Evolutionary conservation across 1,140 invertebrate genomes (phyloP).

Genomic region (Drosophila saltans): DNA sequence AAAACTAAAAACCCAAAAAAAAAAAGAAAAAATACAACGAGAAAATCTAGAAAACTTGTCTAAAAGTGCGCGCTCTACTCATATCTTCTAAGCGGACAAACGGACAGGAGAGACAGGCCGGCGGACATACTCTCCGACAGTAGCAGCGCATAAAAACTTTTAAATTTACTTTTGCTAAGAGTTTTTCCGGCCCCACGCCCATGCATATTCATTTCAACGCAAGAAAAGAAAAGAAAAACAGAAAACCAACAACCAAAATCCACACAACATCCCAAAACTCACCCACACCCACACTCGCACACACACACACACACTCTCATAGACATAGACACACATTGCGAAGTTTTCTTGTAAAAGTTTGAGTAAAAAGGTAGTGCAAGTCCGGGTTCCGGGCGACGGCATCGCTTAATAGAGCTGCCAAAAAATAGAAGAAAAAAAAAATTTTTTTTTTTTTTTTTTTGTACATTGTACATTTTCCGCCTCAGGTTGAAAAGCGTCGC

Average conservation of each 20-base stretch:
- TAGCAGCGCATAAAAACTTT: slow-evolving; percentile 74
- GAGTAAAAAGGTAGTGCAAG: slow-evolving; percentile 14
- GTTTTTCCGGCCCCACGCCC: slow-evolving; percentile 55
- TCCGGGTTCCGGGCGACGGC: slow-evolving; percentile 37
- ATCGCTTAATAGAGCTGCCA: slow-evolving; percentile 78
- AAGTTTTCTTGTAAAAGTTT: slow-evolving; percentile 71
- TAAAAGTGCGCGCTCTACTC: slow-evolving; percentile 74
- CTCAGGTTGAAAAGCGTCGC: slow-evolving; percentile 60
- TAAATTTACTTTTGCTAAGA: slow-evolving; percentile 82
- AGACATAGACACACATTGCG: slow-evolving; percentile 10
- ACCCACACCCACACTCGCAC: slow-evolving; percentile 57
- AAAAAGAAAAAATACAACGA: slow-evolving; percentile 11
- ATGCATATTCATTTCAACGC: slow-evolving; percentile 75
- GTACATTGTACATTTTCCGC: slow-evolving; percentile 30
- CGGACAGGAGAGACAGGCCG: background rate
- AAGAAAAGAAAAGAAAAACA: background rate
- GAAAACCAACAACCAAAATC: slow-evolving; percentile 12
- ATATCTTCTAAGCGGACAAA: slow-evolving; percentile 47
- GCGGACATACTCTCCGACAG: slow-evolving; percentile 42
- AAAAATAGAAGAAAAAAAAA: slow-evolving; percentile 34
- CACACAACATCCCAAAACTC: background rate
- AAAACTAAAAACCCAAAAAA: slow-evolving; percentile 1
- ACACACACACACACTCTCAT: slow-evolving; percentile 13
- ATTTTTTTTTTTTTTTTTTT: background rate
- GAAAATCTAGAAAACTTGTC: slow-evolving; percentile 77